phyloP scores from a whole-genome alignment of 2,113 vertebrate species.

The Pedionomus torquatus region DNA sequence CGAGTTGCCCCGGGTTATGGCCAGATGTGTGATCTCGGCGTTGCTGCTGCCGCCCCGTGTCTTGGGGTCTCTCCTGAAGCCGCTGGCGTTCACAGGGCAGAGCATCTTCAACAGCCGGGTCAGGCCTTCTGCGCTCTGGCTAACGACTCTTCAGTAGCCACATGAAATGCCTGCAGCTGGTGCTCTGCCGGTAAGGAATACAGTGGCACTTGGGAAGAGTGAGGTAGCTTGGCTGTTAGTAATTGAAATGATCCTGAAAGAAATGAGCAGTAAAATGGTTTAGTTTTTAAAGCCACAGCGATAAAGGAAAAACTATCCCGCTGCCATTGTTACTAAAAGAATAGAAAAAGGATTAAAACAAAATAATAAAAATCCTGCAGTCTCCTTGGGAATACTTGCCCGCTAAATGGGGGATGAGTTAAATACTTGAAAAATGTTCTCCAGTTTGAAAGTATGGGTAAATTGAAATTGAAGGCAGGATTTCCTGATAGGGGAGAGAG shows the following conservation, averaged over 20 bases:
- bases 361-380: not conserved
- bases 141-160: not conserved
- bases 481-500: not conserved
- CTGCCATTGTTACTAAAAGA: not conserved
- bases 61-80: not conserved
- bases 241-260: not conserved
- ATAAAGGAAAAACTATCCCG: not conserved
- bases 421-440: not conserved
- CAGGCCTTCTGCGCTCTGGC: not conserved
- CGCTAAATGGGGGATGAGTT: not conserved
- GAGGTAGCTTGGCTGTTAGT: not conserved
- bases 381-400: not conserved
- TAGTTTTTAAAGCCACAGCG: not conserved
- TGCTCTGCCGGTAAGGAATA: not conserved
- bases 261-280: not conserved
- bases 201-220: rapidly evolving
- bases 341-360: not conserved
- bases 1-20: not conserved
- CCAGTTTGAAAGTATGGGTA: not conserved
- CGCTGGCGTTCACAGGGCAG: not conserved
- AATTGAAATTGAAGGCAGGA: not conserved
- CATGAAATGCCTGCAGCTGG: not conserved
- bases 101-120: not conserved
- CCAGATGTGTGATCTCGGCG: not conserved
- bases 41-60: not conserved